phyloP scores from a whole-genome alignment of 2,113 vertebrate genomes.

The Bettongia penicillata region DNA sequence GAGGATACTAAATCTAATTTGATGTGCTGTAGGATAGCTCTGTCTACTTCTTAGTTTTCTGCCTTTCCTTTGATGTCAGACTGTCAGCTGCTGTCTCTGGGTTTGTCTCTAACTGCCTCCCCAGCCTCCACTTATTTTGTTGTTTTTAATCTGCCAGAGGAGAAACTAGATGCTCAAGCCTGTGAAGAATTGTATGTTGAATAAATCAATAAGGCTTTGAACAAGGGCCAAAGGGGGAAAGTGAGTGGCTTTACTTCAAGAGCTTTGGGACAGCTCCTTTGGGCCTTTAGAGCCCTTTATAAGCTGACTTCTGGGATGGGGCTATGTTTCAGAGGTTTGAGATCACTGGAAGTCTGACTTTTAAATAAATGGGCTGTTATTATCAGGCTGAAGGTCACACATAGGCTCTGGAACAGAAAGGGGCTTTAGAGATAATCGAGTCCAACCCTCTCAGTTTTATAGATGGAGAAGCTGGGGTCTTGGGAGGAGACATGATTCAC shows the following conservation, averaged over 20 bases:
- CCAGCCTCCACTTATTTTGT: background rate
- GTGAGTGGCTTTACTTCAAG: background rate
- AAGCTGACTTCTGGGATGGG: background rate
- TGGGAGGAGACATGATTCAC: background rate
- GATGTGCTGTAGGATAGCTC: background rate
- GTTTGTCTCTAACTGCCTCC: accelerated
- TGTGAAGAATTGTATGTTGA: background rate
- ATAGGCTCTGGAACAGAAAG: background rate
- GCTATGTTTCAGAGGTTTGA: background rate
- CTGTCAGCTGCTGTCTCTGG: background rate
- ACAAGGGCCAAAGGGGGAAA: background rate
- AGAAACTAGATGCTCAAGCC: background rate
- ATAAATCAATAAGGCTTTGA: background rate
- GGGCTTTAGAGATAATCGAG: background rate
- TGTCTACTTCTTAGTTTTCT: background rate
- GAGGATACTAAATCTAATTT: constrained; percentile 28
- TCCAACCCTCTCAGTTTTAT: background rate
- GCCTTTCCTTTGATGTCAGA: background rate
- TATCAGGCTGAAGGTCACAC: background rate
- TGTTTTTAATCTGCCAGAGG: background rate
- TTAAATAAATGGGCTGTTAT: background rate
- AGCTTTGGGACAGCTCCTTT: background rate
- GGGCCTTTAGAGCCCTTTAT: background rate
- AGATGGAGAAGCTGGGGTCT: constrained; percentile 6
- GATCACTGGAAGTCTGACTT: background rate